These are phyloP conservation scores for Nymphalis c-album DNA, from an alignment of 2,888 invertebrate genomes.

Conservation along the genomic window DNA sequence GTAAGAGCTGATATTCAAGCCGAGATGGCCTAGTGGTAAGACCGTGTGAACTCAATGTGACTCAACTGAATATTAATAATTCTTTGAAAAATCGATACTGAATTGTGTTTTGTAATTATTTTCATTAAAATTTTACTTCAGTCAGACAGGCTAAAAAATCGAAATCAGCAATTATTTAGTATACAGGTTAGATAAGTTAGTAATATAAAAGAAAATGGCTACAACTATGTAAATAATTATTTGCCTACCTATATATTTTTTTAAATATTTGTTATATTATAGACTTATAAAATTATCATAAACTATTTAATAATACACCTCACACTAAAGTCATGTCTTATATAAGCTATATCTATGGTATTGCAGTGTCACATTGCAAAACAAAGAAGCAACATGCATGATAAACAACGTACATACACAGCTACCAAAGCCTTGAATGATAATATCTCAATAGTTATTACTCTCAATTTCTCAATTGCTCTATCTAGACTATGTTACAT, in stretches of 20 bases:
- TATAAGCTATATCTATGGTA: constrained; percentile 1
- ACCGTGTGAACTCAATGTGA: no score
- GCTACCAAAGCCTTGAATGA: constrained; percentile 45
- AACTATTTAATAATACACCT: background rate
- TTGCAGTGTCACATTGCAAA: constrained; percentile 11
- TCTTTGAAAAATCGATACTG: no score
- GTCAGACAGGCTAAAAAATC: background rate
- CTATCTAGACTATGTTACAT: constrained; percentile 45
- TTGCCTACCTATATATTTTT: no score
- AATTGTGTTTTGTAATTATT: no score
- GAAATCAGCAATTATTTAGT: background rate
- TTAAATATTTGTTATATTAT: no score
- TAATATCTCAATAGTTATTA: constrained; percentile 58
- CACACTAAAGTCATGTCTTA: background rate
- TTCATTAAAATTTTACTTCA: no score
- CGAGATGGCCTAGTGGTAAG: no score
- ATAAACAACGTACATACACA: constrained; percentile 19
- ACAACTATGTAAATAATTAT: background rate
- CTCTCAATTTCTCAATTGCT: constrained; percentile 71
- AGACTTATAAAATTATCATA: constrained; percentile 2
- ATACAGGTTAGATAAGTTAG: background rate
- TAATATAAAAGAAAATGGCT: background rate
- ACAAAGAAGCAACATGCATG: constrained; percentile 13
- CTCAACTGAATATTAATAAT: no score
- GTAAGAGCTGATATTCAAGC: no score